Evolutionary conservation across 35 echinoderm and acorn worm genomes (phyloP).

Genomic region (Ophiothrix spiculata): DNA sequence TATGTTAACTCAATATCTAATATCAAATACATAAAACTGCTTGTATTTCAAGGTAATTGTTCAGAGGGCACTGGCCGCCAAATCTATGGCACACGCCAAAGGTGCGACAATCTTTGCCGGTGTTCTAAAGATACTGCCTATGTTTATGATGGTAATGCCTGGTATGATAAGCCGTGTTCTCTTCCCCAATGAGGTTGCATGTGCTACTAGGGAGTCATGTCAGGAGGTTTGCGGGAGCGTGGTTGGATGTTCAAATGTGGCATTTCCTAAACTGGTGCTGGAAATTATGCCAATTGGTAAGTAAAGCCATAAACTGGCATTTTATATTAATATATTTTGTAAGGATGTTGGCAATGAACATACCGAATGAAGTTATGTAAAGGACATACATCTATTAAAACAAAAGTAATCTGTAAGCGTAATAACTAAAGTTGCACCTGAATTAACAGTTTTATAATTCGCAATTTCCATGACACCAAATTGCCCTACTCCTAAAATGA

Average conservation of each 20-base stretch:
- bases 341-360: too few species aligned
- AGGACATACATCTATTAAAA: too few species aligned
- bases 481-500: too few species aligned
- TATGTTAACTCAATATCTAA: too few species aligned
- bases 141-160: constrained; percentile 79
- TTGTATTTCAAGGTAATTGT: constrained; percentile 63
- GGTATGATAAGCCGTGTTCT: constrained; percentile 70
- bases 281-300: constrained; percentile 73
- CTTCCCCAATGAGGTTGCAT: constrained; percentile 77
- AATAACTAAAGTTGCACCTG: too few species aligned
- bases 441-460: too few species aligned
- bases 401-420: too few species aligned
- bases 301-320: background rate
- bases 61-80: constrained; percentile 72
- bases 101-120: constrained; percentile 68
- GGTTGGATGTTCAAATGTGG: constrained; percentile 63
- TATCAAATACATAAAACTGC: too few species aligned
- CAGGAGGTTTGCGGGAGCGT: constrained; percentile 44
- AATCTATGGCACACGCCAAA: constrained; percentile 66
- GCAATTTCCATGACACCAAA: too few species aligned
- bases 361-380: too few species aligned
- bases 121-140: constrained; percentile 70
- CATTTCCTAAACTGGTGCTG: constrained; percentile 70
- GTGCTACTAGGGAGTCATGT: constrained; percentile 57
- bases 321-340: too few species aligned